Conservation (phyloP, 1,140 invertebrate species). For the Atta colombica region DNA sequence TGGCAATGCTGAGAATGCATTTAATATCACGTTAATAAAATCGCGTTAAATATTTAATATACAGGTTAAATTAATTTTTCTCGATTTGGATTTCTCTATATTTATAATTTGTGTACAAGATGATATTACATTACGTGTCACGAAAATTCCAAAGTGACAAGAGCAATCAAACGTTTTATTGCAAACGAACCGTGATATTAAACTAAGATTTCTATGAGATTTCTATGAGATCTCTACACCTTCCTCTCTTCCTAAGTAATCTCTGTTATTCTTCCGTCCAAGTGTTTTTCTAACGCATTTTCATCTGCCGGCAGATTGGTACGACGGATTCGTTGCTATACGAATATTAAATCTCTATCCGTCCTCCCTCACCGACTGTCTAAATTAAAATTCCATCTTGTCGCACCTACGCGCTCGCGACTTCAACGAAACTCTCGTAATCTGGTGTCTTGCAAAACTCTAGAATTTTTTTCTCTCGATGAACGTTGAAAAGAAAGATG, state of each 20-base stretch:
- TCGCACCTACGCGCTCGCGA: not conserved
- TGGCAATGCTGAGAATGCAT: not conserved
- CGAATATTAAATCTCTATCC: constrained; percentile 53
- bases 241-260: constrained; percentile 2
- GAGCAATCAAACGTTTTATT: constrained; percentile 27
- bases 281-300: constrained; percentile 39
- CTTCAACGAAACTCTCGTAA: constrained; percentile 1
- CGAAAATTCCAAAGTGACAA: constrained; percentile 16
- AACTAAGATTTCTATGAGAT: constrained; percentile 47
- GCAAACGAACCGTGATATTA: constrained; percentile 34
- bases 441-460: constrained; percentile 1
- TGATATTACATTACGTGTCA: not conserved
- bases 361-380: not conserved
- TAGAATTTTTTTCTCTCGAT: constrained; percentile 22
- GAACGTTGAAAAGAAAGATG: not conserved
- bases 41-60: not conserved
- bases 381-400: constrained; percentile 40
- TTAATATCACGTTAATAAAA: not conserved
- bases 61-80: not conserved
- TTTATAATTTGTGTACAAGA: constrained; percentile 1
- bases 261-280: constrained; percentile 6
- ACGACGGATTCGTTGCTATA: not conserved
- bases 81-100: not conserved
- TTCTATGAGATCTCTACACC: not conserved
- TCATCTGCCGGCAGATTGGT: not conserved